Evolutionary conservation across 1,140 invertebrate species (phyloP), one percentile per base, ranked within the genome.

Genomic region (Drosophila bocqueti): DNA sequence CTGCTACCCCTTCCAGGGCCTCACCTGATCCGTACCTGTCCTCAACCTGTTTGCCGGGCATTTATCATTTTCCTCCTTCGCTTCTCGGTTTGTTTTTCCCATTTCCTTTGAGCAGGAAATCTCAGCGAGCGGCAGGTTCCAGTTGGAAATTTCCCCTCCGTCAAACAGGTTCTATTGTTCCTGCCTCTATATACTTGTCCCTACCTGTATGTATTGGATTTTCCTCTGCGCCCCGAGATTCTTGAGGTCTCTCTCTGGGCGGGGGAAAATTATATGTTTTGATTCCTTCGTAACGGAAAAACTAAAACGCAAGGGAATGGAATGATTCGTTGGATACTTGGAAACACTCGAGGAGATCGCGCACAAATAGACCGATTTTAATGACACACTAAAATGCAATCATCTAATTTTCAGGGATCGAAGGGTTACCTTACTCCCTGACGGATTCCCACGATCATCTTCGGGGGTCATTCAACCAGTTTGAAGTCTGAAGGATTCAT

Each of bases 71-170:
- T 89, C 57, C 68, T 74, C 77, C 75, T 79, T 78, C 72, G 34
- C 60, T 57, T 36, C 67, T 54, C 18, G 36, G 81, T 89, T 81
- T 89, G 77, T 75, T 87, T 87, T 89, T 79, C 74, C 85, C 81
- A 83, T 84, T 90, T 90, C 74, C 81, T 68, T 74, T 16, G 11
- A 16, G 81, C 78, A 90, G 84, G 84, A 89, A 89, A 89, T 89
- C 84, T 90, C 84, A 57, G 65, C 76, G 42, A 49, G 63, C 4
- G 36, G 31, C 55, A 26, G 55, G 21, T 83, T 89, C 85, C 76
- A 89, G 86, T 89, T 89, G 85, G 85, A 90, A 36, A 81, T 89
- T 79, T 90, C 82, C 85, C 85, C 85, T 90, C 69, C 45, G 29
- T 38, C 75, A 89, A 89, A 89, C 85, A 90, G 85, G 85, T 89